Conservation (phyloP, 2,888 invertebrate species). For the Xanthostigma xanthostigma region DNA sequence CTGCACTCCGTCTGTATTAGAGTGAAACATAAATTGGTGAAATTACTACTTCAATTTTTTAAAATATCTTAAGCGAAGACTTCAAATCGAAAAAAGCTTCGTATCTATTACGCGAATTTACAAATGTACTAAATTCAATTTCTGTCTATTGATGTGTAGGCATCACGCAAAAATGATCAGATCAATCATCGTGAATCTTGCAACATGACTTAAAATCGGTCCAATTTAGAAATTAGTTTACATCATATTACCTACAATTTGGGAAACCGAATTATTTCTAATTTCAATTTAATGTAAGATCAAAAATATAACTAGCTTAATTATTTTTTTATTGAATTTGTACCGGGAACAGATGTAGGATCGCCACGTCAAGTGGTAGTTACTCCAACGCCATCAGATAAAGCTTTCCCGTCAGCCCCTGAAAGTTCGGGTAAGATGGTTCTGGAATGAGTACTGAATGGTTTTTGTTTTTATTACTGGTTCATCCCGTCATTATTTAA, state of each 20-base stretch:
- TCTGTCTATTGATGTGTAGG: too few species aligned
- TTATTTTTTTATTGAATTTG: slow-evolving; percentile 25
- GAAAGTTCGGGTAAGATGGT: slow-evolving; percentile 51
- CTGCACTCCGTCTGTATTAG: too few species aligned
- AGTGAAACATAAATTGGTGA: too few species aligned
- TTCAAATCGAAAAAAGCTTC: too few species aligned
- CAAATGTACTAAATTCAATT: too few species aligned
- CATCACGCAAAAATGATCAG: too few species aligned
- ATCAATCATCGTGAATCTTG: too few species aligned
- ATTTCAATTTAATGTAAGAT: slow-evolving; percentile 19
- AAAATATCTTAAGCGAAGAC: too few species aligned
- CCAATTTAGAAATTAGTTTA: not conserved
- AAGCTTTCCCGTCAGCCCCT: slow-evolving; percentile 49
- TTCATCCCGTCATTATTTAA: too few species aligned
- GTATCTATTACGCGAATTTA: too few species aligned
- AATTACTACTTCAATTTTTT: too few species aligned
- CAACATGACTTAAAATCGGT: too few species aligned
- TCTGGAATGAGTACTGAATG: not conserved
- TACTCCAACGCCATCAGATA: slow-evolving; percentile 47
- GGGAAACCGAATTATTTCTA: slow-evolving; percentile 15
- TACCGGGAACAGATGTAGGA: slow-evolving; percentile 32
- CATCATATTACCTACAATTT: not conserved
- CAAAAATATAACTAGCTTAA: slow-evolving; percentile 33
- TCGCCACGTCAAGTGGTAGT: slow-evolving; percentile 43
- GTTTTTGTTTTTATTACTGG: slow-evolving; percentile 1